A percentile compares a stretch with the other conserved stretches of the same genome.
Conservation (phyloP, 2,888 invertebrate genomes). For the Carterocephalus palaemon region DNA sequence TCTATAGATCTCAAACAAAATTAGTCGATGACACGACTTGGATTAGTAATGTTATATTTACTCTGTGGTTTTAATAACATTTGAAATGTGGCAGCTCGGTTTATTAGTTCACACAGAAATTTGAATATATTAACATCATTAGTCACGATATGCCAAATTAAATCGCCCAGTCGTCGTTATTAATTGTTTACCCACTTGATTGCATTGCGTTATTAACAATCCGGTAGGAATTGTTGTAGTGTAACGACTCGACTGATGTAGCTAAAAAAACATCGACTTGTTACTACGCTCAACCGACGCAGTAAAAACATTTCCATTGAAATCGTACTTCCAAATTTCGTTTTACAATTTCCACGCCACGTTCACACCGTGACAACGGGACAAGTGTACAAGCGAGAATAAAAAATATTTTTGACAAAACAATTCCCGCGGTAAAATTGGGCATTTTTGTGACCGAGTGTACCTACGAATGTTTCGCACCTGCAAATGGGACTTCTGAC, state of each 20-base stretch:
- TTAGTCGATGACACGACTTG: no score
- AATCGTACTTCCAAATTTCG: constrained; percentile 24
- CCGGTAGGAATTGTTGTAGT: constrained; percentile 3
- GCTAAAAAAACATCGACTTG: constrained; percentile 15
- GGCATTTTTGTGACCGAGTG: constrained; percentile 23
- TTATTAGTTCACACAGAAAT: background rate
- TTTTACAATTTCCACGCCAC: constrained; percentile 25
- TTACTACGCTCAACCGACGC: constrained; percentile 14
- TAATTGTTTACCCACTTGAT: constrained; percentile 6
- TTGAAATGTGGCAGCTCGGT: background rate
- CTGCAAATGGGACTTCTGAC: constrained; percentile 17
- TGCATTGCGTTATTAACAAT: constrained; percentile 7
- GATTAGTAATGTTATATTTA: no score
- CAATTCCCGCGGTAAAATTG: constrained; percentile 25
- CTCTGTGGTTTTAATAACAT: no score
- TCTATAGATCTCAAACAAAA: no score
- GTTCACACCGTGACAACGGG: constrained; percentile 23
- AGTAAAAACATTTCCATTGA: constrained; percentile 26
- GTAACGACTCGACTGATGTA: constrained; percentile 1
- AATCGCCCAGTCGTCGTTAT: background rate
- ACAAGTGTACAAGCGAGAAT: constrained; percentile 25
- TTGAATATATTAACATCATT: constrained; percentile 14
- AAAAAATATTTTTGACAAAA: constrained; percentile 27
- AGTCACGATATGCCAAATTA: constrained; percentile 16
- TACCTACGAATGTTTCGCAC: constrained; percentile 22